These are phyloP conservation scores for Ornithoptera alexandrae DNA, from an alignment of 2,888 invertebrate species.

Conservation along the genomic window DNA sequence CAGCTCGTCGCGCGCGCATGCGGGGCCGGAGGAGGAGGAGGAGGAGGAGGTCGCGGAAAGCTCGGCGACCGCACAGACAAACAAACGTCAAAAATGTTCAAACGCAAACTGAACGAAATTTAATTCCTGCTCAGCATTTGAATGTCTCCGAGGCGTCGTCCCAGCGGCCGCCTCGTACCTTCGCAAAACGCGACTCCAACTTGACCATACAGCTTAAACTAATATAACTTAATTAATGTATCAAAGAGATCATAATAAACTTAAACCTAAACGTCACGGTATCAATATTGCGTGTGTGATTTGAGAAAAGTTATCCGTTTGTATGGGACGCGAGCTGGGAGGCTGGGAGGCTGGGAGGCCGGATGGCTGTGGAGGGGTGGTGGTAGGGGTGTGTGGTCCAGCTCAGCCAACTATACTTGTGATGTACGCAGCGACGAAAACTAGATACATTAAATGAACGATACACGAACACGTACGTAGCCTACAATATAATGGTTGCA, in stretches of 20 bases:
- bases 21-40: background rate
- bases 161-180: conserved; percentile 45
- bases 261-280: conserved; percentile 73
- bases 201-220: conserved; percentile 48
- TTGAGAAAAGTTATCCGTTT: conserved; percentile 9
- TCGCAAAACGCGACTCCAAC: conserved; percentile 34
- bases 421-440: conserved; percentile 54
- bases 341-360: conserved; percentile 11
- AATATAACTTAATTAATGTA: conserved; percentile 70
- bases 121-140: conserved; percentile 51
- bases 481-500: conserved; percentile 62
- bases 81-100: conserved; percentile 55
- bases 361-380: conserved; percentile 4
- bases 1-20: background rate
- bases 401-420: conserved; percentile 50
- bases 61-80: conserved; percentile 14
- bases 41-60: conserved; percentile 8
- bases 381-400: background rate
- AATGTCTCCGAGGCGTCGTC: conserved; percentile 50
- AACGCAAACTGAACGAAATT: conserved; percentile 53
- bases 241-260: conserved; percentile 79
- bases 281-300: conserved; percentile 50
- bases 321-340: conserved; percentile 23
- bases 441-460: conserved; percentile 61
- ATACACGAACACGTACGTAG: conserved; percentile 33